Conservation (phyloP, 2,888 invertebrate genomes). For the Drosophila macrospina region DNA sequence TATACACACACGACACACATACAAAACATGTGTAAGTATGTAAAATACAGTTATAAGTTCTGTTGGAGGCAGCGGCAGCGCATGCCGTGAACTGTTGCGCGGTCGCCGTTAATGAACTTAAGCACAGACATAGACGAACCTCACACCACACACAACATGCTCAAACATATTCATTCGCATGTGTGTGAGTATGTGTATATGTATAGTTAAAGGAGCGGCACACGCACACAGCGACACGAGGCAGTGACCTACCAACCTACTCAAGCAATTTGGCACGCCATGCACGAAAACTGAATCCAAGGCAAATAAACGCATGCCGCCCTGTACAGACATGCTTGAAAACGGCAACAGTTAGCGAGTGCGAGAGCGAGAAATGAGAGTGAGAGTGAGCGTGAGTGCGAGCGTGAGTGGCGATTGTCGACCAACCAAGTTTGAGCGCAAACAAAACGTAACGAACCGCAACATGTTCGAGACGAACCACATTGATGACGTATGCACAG, state of each 20-base stretch:
- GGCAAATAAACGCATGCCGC: constrained; percentile 37
- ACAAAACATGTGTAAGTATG: neutral
- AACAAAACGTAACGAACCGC: constrained; percentile 25
- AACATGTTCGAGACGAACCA: constrained; percentile 53
- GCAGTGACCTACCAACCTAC: constrained; percentile 79
- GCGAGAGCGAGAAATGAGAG: constrained; percentile 35
- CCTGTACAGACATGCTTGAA: constrained; percentile 18
- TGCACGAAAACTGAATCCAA: constrained; percentile 61
- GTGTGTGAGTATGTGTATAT: neutral
- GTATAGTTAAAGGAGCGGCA: constrained; percentile 34
- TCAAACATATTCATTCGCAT: neutral
- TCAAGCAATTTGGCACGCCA: constrained; percentile 59
- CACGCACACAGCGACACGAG: constrained; percentile 15
- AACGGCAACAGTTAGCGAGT: constrained; percentile 73
- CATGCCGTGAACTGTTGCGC: constrained; percentile 74
- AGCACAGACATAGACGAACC: constrained; percentile 49
- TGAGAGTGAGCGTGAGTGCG: constrained; percentile 18
- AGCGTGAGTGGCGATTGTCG: neutral
- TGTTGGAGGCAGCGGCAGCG: constrained; percentile 13
- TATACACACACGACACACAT: neutral
- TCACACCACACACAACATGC: constrained; percentile 15
- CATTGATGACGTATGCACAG: constrained; percentile 55
- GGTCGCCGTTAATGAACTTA: constrained; percentile 75
- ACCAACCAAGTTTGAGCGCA: constrained; percentile 39
- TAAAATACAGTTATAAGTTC: constrained; percentile 5